phyloP scores from a whole-genome alignment of 2,888 invertebrate genomes.

The Merodon equestris region DNA sequence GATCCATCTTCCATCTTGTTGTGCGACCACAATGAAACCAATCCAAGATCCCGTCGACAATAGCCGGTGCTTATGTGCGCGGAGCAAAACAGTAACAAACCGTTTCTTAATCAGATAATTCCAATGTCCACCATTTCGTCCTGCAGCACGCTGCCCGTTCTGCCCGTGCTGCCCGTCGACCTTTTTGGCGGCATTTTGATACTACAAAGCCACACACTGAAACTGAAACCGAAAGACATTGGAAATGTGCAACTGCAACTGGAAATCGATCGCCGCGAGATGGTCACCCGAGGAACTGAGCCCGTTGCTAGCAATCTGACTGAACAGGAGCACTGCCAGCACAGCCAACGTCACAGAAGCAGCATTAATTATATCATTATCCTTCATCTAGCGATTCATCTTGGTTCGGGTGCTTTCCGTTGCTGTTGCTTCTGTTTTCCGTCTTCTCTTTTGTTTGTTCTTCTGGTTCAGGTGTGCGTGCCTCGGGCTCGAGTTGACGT shows the following conservation, averaged over 20 bases:
- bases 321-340: conserved; percentile 68
- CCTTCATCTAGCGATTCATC: conserved; percentile 76
- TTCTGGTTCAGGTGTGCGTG: too few species aligned
- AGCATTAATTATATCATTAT: conserved; percentile 77
- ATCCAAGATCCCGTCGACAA: conserved; percentile 37
- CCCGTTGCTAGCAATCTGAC: conserved; percentile 2
- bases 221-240: conserved; percentile 32
- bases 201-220: conserved; percentile 43
- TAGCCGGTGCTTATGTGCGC: conserved; percentile 11
- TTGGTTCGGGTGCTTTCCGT: conserved; percentile 58
- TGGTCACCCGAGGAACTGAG: not conserved
- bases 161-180: too few species aligned
- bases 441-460: conserved; percentile 36
- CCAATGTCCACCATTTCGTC: conserved; percentile 60
- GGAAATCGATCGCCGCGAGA: conserved; percentile 49
- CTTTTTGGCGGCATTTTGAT: conserved; percentile 65
- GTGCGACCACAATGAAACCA: conserved; percentile 28
- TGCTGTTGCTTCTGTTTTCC: too few species aligned
- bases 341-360: conserved; percentile 69
- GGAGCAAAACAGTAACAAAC: conserved; percentile 65
- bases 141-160: too few species aligned
- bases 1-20: conserved; percentile 14
- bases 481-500: too few species aligned
- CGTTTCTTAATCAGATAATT: conserved; percentile 68
- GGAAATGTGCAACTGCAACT: conserved; percentile 60